Base-by-base conservation (phyloP, 2,888 invertebrate genomes). In the Eremobia ochroleuca region DNA sequence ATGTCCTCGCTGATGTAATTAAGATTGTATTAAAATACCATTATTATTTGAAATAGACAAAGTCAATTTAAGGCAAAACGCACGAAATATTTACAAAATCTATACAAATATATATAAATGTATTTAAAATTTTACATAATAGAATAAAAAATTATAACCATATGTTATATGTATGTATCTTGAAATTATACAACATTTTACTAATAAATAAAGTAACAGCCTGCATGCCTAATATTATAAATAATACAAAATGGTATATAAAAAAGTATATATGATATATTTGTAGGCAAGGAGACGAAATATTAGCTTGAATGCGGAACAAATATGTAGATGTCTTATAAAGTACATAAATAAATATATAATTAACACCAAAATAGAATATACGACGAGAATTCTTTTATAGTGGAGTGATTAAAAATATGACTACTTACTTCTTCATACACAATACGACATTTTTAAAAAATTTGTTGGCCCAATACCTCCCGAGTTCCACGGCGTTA, bases 221-320 rank as follows among this genome's bases (percentile, higher is more conserved):
- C 83, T 79, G 78, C 73, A 82, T 82, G 83, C 83, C 74, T 86
- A 68, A 58, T 68, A 59, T 64, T 69, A 70, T 67, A 46, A 78
- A 78, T 71, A 72, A 66, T 55, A 65, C 25, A 69, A 64, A 52
- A 64, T 46, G 3, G 1, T 75, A 15, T 70, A n/a, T 80, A n/a
- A 37, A 55, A 40, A 61, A n/a, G 25, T 69, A 58, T 67, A 58
- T 67, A 69, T 65, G 13, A n/a, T 67, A 43, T 70, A 83, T 62
- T 81, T 68, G 31, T 77, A 64, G 88, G 74, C 82, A 82, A 80
- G 73, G 58, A 88, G 67, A 77, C 66, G 40, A 87, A 76, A 79
- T 76, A 78, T 81, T 77, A 73, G 87, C 85, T 88, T 82, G 49
- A 73, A 65, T 78, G 87, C 72, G 88, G 88, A 87, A 82, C 88